A percentile compares a stretch with the other conserved stretches of the same genome.
phyloP scores from a whole-genome alignment of 2,888 invertebrate species.

The Ischnus inquisitorius region DNA sequence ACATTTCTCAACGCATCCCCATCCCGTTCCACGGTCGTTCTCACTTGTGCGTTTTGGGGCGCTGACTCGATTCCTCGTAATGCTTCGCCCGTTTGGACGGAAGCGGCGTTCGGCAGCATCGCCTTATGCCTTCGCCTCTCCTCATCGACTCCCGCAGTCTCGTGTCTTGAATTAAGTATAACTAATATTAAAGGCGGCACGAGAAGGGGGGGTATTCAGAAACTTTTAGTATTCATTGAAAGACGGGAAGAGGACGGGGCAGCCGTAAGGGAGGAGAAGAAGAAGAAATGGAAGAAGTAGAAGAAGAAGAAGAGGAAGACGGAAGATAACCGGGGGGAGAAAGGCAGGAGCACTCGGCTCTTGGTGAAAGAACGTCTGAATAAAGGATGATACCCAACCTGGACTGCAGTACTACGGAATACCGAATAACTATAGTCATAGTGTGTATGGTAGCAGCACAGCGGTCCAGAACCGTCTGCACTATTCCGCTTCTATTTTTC shows the following conservation, averaged over 20 bases:
- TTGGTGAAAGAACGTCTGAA: conserved; percentile 76
- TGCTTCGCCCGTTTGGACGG: background rate
- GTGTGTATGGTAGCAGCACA: conserved; percentile 30
- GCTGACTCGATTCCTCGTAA: conserved; percentile 48
- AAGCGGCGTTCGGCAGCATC: conserved; percentile 27
- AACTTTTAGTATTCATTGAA: conserved; percentile 84
- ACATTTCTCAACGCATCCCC: conserved; percentile 38
- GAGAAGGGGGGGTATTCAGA: conserved; percentile 76
- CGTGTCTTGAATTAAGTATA: conserved; percentile 84
- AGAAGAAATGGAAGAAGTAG: conserved; percentile 26
- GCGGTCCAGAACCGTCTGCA: conserved; percentile 57
- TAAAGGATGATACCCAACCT: conserved; percentile 77
- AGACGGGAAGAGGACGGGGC: conserved; percentile 73
- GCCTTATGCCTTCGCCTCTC: conserved; percentile 54
- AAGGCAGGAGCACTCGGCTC: conserved; percentile 53
- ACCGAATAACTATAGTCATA: conserved; percentile 48
- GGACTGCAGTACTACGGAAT: conserved; percentile 61
- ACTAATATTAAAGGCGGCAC: conserved; percentile 81
- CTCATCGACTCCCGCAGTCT: conserved; percentile 77
- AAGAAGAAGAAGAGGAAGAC: conserved; percentile 29
- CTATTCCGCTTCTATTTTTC: conserved; percentile 67
- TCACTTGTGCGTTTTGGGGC: conserved; percentile 27
- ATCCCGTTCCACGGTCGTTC: conserved; percentile 9
- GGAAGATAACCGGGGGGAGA: conserved; percentile 51
- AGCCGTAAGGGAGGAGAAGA: conserved; percentile 39